A percentile compares a stretch with the other conserved stretches of the same genome.
Conservation (phyloP, 1,140 invertebrate species). For the Mactra quadrangularis region DNA sequence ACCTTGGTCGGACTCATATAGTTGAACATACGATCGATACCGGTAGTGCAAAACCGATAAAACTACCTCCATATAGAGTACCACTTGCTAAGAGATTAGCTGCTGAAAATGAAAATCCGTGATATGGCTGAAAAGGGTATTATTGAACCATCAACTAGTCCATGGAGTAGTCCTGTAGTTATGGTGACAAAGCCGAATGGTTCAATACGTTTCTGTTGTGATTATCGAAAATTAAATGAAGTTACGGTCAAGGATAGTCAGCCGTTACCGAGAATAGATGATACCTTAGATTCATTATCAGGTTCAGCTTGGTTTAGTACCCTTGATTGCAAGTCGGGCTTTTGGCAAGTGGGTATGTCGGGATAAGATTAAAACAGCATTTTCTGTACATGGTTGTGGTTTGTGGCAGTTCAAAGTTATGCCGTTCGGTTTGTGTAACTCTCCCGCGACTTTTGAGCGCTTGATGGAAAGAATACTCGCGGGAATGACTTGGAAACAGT, state of each 20-base stretch:
- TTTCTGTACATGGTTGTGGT: constrained; percentile 20
- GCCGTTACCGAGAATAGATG: constrained; percentile 40
- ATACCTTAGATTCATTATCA: constrained; percentile 38
- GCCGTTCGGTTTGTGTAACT: constrained; percentile 68
- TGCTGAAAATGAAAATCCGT: constrained; percentile 17
- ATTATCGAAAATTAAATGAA: constrained; percentile 81
- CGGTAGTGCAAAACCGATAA: constrained; percentile 2
- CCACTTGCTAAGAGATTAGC: constrained; percentile 28
- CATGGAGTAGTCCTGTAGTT: constrained; percentile 85
- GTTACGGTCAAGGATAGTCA: constrained; percentile 49
- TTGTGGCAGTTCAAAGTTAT: constrained; percentile 57
- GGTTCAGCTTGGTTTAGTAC: constrained; percentile 21
- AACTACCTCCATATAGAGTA: constrained; percentile 11
- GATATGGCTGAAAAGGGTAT: constrained; percentile 57
- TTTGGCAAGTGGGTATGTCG: constrained; percentile 30
- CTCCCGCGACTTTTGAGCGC: constrained; percentile 68
- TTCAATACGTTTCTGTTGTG: constrained; percentile 83
- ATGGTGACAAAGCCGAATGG: constrained; percentile 84
- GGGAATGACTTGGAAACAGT: constrained; percentile 54
- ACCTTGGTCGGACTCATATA: constrained; percentile 35
- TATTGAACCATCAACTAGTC: constrained; percentile 78
- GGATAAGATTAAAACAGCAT: constrained; percentile 21
- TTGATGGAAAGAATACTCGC: constrained; percentile 65
- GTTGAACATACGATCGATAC: constrained; percentile 48
- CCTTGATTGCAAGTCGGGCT: constrained; percentile 45